Conservation (phyloP, 2,888 invertebrate genomes). For the Sinelater perroti region DNA sequence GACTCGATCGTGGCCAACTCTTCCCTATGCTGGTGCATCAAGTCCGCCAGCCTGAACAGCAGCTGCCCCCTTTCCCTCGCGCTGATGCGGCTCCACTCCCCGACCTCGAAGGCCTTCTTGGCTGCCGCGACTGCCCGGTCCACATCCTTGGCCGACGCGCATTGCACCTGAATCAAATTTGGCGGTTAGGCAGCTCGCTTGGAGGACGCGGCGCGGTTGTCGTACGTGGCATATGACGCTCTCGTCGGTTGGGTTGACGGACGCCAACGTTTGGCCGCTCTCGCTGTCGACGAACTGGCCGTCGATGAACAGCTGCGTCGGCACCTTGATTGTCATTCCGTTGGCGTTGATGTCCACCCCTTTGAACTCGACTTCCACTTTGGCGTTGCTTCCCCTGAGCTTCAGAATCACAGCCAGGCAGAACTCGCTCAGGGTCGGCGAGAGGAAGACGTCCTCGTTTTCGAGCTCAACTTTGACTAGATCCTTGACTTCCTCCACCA, state of each 20-base stretch:
- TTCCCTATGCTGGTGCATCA: conserved; percentile 95
- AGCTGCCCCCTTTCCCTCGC: conserved; percentile 88
- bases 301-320: conserved; percentile 90
- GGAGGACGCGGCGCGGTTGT: too few relatives aligned
- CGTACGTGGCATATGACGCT: conserved; percentile 75
- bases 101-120: conserved; percentile 83
- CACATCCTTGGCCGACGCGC: conserved; percentile 82
- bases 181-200: too few relatives aligned
- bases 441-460: conserved; percentile 93
- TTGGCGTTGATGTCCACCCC: conserved; percentile 82
- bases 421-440: conserved; percentile 87
- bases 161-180: conserved; percentile 64
- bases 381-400: conserved; percentile 68
- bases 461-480: conserved; percentile 78
- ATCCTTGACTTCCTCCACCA: conserved; percentile 93
- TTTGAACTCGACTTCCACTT: conserved; percentile 72
- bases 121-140: conserved; percentile 89
- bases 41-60: conserved; percentile 87
- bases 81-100: conserved; percentile 95
- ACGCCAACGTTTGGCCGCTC: conserved; percentile 67
- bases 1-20: conserved; percentile 94
- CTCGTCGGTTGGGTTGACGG: conserved; percentile 89
- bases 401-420: conserved; percentile 72
- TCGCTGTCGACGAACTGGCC: conserved; percentile 88
- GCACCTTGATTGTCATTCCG: conserved; percentile 84